Evolutionary conservation across 2,113 vertebrate genomes (phyloP).

Genomic region (Cyprinodon tularosa): DNA sequence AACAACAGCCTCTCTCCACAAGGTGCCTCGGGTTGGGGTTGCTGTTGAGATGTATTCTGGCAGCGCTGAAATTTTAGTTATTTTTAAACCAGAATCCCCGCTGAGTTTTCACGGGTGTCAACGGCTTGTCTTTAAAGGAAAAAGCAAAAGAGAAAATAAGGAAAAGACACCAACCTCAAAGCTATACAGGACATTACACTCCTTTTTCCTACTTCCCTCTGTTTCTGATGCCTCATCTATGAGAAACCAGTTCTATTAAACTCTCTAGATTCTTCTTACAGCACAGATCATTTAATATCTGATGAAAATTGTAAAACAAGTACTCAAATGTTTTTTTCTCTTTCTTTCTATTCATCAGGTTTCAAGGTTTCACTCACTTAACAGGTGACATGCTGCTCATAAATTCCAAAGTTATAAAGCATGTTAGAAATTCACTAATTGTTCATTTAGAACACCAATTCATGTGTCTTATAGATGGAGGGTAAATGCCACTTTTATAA

Average conservation of each 20-base stretch:
- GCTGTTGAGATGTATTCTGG: not conserved
- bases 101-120: constrained; percentile 11
- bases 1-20: not conserved
- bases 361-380: no score
- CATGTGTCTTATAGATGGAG: not conserved
- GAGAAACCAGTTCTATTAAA: no score
- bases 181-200: not conserved
- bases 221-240: not conserved
- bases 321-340: no score
- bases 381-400: no score
- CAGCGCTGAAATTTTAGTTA: constrained; percentile 1
- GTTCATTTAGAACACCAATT: not conserved
- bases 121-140: not conserved
- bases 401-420: no score
- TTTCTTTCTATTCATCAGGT: no score
- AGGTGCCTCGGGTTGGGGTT: not conserved
- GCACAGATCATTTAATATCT: not conserved
- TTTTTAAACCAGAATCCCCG: not conserved
- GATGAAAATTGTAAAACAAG: not conserved
- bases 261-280: not conserved
- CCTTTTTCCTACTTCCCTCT: not conserved
- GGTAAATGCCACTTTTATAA: not conserved
- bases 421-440: not conserved
- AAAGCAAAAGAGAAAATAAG: not conserved
- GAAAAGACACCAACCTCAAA: not conserved